phyloP scores from a whole-genome alignment of 2,113 vertebrate genomes.

The Stegostoma tigrinum region DNA sequence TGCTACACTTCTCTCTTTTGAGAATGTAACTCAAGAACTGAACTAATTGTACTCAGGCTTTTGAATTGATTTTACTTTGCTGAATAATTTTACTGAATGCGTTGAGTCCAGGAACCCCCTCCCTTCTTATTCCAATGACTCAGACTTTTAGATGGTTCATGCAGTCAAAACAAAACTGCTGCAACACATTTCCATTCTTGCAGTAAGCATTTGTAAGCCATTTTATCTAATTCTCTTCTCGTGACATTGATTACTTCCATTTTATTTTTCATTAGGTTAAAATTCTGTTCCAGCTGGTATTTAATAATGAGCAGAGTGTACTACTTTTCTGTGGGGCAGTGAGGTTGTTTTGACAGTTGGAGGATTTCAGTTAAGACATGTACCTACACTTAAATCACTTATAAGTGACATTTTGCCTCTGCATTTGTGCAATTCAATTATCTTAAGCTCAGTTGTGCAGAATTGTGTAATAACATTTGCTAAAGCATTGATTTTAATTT shows the following conservation, averaged over 20 bases:
- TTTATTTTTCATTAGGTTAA: not conserved
- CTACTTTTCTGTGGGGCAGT: not conserved
- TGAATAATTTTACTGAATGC: not conserved
- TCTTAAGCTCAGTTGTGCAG: too few relatives aligned
- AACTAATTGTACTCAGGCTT: slow-evolving; percentile 3
- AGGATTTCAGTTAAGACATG: not conserved
- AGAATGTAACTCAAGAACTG: not conserved
- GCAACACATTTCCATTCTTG: not conserved
- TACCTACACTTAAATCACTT: not conserved
- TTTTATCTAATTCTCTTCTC: not conserved
- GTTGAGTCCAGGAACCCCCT: not conserved
- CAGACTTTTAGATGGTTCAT: not conserved
- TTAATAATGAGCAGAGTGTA: not conserved
- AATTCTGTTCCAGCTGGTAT: not conserved
- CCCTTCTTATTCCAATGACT: slow-evolving; percentile 2
- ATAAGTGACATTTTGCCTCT: not conserved
- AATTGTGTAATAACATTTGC: not conserved
- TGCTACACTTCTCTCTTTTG: not conserved
- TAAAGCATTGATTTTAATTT: not conserved
- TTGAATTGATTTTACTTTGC: not conserved
- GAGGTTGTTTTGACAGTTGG: not conserved
- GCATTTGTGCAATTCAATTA: not conserved
- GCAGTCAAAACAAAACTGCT: slow-evolving; percentile 24
- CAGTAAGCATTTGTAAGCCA: not conserved
- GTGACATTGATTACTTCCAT: not conserved